Base-by-base conservation (phyloP, 2,797 vertebrate genomes). In the Zalophus californianus region DNA sequence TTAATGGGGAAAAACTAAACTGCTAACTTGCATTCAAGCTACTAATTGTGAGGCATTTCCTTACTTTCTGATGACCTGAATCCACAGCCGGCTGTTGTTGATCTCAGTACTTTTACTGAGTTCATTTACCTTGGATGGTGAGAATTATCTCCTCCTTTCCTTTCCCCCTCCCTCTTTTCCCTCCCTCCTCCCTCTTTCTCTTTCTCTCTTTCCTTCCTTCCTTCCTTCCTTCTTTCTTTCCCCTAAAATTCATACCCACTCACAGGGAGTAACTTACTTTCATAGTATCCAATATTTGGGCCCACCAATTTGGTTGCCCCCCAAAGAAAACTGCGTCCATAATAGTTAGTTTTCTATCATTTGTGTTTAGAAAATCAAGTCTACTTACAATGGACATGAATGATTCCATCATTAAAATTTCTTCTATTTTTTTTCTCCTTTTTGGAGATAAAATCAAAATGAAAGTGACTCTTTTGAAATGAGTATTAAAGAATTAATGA, bases 401-500 rank as follows among this genome's bases (percentile, higher is more conserved):
- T 16, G 44, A 62, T 50, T 27, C 41, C 32, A 48, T 13, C 41
- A 75, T 35, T 62, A 58, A 73, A 66, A 11, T 80, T 9, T 73
- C 21, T 52, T n/a, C 15, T 44, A 15, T 50, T 88, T 66, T 20
- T 20, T 68, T 73, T 83, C 44, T 35, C 68, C 29, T 70, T 91
- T 86, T 70, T 29, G 25, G 25, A 91, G n/a, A 83, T 73, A 75
- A 32, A 70, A 90, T 18, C 41, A 80, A 90, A 77, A 86, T 60
- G 32, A 75, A 94, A 83, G 3, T 48, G 16, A 52, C 5, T 90
- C 3, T 88, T 92, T 48, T 75, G 35, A 85, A 90, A 44, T 58
- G 25, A 92, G 5, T 70, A 85, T 41, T 93, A 73, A 92, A 64
- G 48, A 89, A 94, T 83, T 78, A 72, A 90, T 62, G 10, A 92